A percentile compares a stretch with the other conserved stretches of the same genome.
Conservation (phyloP, 2,113 vertebrate species). For the Hippocampus comes region DNA sequence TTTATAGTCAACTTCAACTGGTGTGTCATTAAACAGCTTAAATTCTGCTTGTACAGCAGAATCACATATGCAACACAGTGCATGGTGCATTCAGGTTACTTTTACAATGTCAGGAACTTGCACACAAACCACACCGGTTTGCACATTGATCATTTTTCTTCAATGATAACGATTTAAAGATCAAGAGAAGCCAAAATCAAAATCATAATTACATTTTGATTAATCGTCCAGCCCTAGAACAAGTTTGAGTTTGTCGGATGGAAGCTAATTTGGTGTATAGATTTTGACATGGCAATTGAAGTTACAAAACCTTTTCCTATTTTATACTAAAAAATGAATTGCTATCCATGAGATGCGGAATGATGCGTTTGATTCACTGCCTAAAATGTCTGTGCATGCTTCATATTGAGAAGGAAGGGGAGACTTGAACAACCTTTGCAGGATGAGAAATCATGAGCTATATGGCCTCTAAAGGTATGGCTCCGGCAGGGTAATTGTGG, state of each 20-base stretch:
- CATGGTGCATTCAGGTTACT: too few species aligned
- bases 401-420: constrained; percentile 40
- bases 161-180: too few species aligned
- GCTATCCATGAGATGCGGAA: background rate
- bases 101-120: too few species aligned
- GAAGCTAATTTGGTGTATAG: background rate
- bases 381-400: background rate
- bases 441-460: constrained; percentile 56
- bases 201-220: too few species aligned
- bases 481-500: constrained; percentile 61
- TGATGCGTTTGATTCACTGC: background rate
- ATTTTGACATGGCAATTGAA: background rate
- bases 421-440: constrained; percentile 41
- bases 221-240: background rate
- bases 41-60: too few species aligned
- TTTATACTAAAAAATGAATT: background rate
- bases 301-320: background rate
- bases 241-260: background rate
- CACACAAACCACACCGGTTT: too few species aligned
- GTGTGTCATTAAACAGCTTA: too few species aligned
- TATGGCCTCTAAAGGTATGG: constrained; percentile 44
- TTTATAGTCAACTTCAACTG: too few species aligned
- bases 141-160: too few species aligned
- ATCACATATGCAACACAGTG: too few species aligned
- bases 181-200: too few species aligned